These are phyloP conservation scores for Hirundichthys speculiger DNA, from an alignment of 2,113 vertebrate species.

Conservation along the genomic window DNA sequence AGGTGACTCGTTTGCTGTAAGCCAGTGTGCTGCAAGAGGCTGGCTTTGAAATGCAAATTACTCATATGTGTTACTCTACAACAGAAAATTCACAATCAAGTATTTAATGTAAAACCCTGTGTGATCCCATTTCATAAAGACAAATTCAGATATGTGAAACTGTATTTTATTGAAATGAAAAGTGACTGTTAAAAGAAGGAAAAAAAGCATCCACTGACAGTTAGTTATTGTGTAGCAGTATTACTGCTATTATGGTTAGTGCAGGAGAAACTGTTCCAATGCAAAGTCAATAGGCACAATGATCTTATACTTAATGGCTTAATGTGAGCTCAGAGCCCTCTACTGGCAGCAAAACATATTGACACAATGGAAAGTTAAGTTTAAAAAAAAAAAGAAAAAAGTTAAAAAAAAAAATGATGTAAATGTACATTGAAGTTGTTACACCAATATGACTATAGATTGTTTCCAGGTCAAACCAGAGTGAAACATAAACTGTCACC, in stretches of 20 bases:
- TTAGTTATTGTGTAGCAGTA: constrained; percentile 15
- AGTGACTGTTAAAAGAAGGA: not conserved
- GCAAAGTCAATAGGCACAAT: constrained; percentile 13
- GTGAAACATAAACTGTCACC: not conserved
- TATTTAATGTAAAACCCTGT: constrained; percentile 43
- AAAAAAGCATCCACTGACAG: constrained; percentile 1
- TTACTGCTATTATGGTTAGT: no score
- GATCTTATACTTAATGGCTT: not conserved
- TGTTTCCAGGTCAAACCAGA: constrained; percentile 17
- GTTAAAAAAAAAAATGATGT: not conserved
- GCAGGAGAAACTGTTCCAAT: not conserved
- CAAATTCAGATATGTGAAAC: constrained; percentile 18
- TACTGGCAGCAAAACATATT: constrained; percentile 59
- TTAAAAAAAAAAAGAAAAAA: not conserved
- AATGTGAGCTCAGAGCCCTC: constrained; percentile 58
- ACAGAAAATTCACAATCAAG: constrained; percentile 14
- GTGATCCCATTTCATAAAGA: constrained; percentile 31
- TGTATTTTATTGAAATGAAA: constrained; percentile 54
- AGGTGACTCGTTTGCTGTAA: constrained; percentile 6
- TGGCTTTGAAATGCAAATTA: constrained; percentile 73
- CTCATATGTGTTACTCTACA: constrained; percentile 21
- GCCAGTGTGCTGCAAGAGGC: constrained; percentile 35
- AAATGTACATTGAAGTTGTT: constrained; percentile 2
- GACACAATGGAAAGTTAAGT: no score
- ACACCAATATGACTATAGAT: constrained; percentile 9